phyloP scores from a whole-genome alignment of 2,797 vertebrate genomes.

The Ctenopoma kingsleyae region DNA sequence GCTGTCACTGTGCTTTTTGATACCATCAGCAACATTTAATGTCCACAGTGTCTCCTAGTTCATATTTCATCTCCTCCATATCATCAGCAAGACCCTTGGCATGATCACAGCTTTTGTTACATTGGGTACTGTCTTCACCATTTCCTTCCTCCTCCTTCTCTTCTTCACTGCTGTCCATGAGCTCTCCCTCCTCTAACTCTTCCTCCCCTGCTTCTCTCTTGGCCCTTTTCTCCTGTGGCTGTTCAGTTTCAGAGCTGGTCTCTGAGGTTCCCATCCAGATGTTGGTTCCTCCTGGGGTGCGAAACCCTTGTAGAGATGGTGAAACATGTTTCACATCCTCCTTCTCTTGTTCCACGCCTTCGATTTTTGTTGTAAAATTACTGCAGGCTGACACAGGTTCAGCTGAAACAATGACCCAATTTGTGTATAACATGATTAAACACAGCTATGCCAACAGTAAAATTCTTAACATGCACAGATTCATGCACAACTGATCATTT shows the following conservation, averaged over 20 bases:
- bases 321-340: constrained; percentile 26
- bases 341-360: constrained; percentile 14
- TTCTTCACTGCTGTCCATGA: constrained; percentile 73
- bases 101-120: constrained; percentile 7
- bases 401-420: constrained; percentile 65
- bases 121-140: background rate
- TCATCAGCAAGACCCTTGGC: constrained; percentile 15
- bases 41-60: constrained; percentile 14
- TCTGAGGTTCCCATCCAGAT: constrained; percentile 27
- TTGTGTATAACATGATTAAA: constrained; percentile 18
- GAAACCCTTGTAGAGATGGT: constrained; percentile 1
- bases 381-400: constrained; percentile 50
- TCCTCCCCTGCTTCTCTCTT: constrained; percentile 49
- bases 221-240: constrained; percentile 57
- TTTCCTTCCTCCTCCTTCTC: constrained; percentile 33
- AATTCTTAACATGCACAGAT: constrained; percentile 20
- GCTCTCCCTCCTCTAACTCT: constrained; percentile 84
- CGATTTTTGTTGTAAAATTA: constrained; percentile 28
- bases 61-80: constrained; percentile 6
- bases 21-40: constrained; percentile 1
- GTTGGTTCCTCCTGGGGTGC: constrained; percentile 4
- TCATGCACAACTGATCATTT: constrained; percentile 3
- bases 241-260: constrained; percentile 39
- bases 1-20: constrained; percentile 25
- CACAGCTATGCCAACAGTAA: constrained; percentile 10